Conservation (phyloP, 35 echinoderm and acorn worm genomes). For the Heliocidaris tuberculata region DNA sequence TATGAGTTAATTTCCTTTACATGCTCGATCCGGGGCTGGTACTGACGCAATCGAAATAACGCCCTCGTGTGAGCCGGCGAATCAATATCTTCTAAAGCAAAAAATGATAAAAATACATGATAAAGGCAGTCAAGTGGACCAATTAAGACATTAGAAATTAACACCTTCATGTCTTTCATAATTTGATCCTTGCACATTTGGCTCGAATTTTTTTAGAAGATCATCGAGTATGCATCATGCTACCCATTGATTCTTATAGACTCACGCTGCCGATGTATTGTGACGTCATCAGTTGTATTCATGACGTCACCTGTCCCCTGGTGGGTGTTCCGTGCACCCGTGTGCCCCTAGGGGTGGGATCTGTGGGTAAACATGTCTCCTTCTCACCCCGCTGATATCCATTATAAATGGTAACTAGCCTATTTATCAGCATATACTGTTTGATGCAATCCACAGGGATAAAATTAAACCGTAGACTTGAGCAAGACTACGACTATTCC, state of each 20-base stretch:
- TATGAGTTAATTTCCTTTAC: too few relatives aligned
- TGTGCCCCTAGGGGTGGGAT: neutral
- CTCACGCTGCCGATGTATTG: neutral
- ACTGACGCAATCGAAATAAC: too few relatives aligned
- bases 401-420: neutral
- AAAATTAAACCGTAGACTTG: neutral
- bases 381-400: neutral
- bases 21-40: too few relatives aligned
- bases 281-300: neutral
- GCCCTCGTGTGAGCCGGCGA: too few relatives aligned
- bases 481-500: neutral
- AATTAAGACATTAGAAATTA: too few relatives aligned
- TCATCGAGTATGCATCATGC: too few relatives aligned
- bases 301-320: slow-evolving; percentile 14
- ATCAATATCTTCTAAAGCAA: too few relatives aligned
- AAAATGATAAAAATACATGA: too few relatives aligned
- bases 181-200: too few relatives aligned
- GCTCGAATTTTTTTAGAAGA: too few relatives aligned
- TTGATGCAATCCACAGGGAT: neutral
- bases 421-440: neutral
- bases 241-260: neutral
- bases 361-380: neutral
- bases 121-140: too few relatives aligned
- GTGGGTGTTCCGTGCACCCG: neutral
- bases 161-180: too few relatives aligned